Evolutionary conservation across 2,113 vertebrate species (phyloP).

Genomic region (Isichthys henryi): DNA sequence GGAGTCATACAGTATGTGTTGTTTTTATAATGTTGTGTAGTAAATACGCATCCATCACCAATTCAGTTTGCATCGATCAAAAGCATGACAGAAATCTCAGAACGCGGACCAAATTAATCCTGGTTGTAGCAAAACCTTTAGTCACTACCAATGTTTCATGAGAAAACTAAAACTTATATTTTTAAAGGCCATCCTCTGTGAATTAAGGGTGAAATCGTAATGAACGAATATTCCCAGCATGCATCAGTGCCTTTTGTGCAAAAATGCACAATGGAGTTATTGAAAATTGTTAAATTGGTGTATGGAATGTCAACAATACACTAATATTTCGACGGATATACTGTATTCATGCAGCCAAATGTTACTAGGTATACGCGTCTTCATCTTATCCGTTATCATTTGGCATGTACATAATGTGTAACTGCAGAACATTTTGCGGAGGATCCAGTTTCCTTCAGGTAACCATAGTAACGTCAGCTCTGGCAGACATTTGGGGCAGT

Average conservation of each 20-base stretch:
- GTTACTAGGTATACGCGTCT: neutral
- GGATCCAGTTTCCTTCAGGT: neutral
- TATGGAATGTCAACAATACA: neutral
- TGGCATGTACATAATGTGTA: constrained; percentile 1
- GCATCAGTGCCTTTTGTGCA: constrained; percentile 15
- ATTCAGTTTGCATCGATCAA: neutral
- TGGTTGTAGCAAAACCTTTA: constrained; percentile 2
- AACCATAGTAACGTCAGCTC: constrained; percentile 11
- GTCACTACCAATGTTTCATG: neutral
- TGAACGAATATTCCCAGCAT: neutral
- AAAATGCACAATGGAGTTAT: constrained; percentile 1
- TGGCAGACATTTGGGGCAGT: constrained; percentile 5
- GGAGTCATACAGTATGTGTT: too few relatives aligned
- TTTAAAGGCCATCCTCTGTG: constrained; percentile 9
- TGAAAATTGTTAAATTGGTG: neutral
- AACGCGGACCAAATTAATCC: constrained; percentile 7
- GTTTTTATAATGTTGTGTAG: neutral
- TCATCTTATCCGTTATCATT: neutral
- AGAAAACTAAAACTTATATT: constrained; percentile 1
- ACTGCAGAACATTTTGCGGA: neutral
- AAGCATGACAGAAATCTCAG: neutral
- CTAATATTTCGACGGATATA: constrained; percentile 1
- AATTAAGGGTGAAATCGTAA: constrained; percentile 5
- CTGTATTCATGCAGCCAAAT: neutral
- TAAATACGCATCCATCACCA: neutral